Evolutionary conservation across 23 tunicate species (phyloP), one percentile per base, ranked within the genome.

Genomic region (Botrylloides violaceus): DNA sequence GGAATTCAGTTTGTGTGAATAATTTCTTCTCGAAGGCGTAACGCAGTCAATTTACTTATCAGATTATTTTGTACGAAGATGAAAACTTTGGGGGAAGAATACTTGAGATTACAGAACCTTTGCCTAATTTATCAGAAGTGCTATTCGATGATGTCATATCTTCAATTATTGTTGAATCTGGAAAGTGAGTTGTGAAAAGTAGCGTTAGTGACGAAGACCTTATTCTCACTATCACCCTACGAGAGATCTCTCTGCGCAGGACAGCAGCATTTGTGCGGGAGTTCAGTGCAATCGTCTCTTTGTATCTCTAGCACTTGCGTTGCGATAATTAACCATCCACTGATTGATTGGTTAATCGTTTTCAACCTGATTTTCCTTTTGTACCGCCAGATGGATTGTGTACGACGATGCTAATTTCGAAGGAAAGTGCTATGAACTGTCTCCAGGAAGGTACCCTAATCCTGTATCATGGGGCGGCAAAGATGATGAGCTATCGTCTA

Each of bases 401-500:
- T 82, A 57, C 72, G 81, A 82, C 34, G 81, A 76, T 27, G 77
- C 57, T 50, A 29, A 68, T 24, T 82, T 66, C 53, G 26, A 37
- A 5, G 88, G 88, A 20, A 34, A 61, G 19, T 29, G 76, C 62
- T 76, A 82, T 71, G 56, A n/a, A 5, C 71, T 82, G 9, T 36
- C 75, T 4, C 88, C 88, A 19, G 88, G 88, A 37, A 28, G 57
- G 24, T 82, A 82, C 76, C 81, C 88, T 6, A 66, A 66, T 60
- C 68, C 81, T 58, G 35, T 29, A 34, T 32, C 76, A 7, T 82
- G 88, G 88, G 88, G 81, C 4, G 88, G 88, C 33, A 76, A 70
- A 55, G 81, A 82, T 76, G 88, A 82, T 76, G 81, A 82, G 29
- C 39, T 82, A 35, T 82, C 88, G 2, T 82, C 88, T 9, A 76